These are phyloP conservation scores for Lutraria rhynchaena DNA, from an alignment of 1,140 invertebrate genomes.

Conservation along the genomic window DNA sequence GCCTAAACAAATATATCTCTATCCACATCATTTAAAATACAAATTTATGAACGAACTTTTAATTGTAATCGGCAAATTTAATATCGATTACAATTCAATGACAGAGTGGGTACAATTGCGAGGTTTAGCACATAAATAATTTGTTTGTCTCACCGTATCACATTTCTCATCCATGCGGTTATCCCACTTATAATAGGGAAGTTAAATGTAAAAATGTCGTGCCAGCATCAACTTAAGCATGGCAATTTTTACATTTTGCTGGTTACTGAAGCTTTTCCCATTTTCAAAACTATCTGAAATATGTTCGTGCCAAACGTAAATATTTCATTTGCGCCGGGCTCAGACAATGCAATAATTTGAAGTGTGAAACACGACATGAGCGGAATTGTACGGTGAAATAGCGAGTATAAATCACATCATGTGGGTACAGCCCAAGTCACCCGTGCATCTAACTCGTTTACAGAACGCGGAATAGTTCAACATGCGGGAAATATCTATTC, in stretches of 20 bases:
- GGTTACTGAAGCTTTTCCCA: constrained; percentile 18
- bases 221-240: constrained; percentile 9
- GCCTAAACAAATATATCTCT: constrained; percentile 21
- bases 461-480: no score
- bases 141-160: constrained; percentile 30
- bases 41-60: constrained; percentile 49
- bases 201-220: constrained; percentile 41
- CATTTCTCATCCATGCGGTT: constrained; percentile 20
- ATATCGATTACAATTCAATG: constrained; percentile 46
- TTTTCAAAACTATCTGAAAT: constrained; percentile 41
- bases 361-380: constrained; percentile 34
- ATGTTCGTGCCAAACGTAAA: constrained; percentile 41
- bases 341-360: constrained; percentile 39
- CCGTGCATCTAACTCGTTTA: constrained; percentile 33
- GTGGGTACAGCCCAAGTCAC: constrained; percentile 2
- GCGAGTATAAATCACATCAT: constrained; percentile 41
- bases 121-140: constrained; percentile 28
- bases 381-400: constrained; percentile 21
- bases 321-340: constrained; percentile 30
- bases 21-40: constrained; percentile 11
- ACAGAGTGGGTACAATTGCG: constrained; percentile 22
- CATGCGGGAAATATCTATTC: no score
- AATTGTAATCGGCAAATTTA: constrained; percentile 40
- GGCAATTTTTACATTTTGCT: background rate
- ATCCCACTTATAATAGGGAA: constrained; percentile 8